A percentile compares a stretch with the other conserved stretches of the same genome.
These are phyloP conservation scores for Troglohyphantes excavatus DNA, from an alignment of 2,888 invertebrate genomes.

Conservation along the genomic window DNA sequence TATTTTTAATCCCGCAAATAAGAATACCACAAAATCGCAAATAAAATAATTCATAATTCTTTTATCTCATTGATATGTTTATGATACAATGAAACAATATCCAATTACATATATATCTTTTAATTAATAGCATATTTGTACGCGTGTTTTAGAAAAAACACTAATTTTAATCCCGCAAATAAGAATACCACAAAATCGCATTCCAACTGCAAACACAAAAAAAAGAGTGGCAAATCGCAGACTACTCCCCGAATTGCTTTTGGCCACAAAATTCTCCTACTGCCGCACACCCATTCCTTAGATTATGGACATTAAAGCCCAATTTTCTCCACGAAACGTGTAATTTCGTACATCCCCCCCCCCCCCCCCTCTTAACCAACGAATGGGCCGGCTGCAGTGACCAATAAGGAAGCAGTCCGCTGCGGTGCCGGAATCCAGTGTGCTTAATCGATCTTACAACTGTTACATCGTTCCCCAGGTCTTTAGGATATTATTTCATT, in stretches of 20 bases:
- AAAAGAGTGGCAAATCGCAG: background rate
- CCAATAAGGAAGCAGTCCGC: conserved; percentile 46
- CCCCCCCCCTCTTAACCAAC: conserved; percentile 27
- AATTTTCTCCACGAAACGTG: conserved; percentile 51
- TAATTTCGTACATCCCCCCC: conserved; percentile 44
- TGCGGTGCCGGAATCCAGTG: conserved; percentile 11
- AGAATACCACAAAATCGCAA: too few species aligned
- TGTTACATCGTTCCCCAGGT: conserved; percentile 35
- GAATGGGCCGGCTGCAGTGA: conserved; percentile 32
- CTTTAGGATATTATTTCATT: conserved; percentile 48
- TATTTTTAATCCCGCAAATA: too few species aligned
- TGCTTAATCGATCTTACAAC: conserved; percentile 68
- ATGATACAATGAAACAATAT: too few species aligned
- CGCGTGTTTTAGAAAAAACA: too few species aligned
- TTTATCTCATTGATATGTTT: too few species aligned
- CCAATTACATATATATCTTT: too few species aligned
- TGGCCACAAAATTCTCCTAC: background rate
- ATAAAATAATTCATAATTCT: too few species aligned
- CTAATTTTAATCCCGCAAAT: too few species aligned
- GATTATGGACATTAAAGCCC: conserved; percentile 64
- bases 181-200: too few species aligned
- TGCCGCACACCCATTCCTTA: conserved; percentile 17
- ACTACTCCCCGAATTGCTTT: conserved; percentile 11
- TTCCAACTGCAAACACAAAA: background rate
- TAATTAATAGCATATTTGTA: too few species aligned